phyloP scores from a whole-genome alignment of 1,140 invertebrate genomes.

The Zaprionus camerounensis region DNA sequence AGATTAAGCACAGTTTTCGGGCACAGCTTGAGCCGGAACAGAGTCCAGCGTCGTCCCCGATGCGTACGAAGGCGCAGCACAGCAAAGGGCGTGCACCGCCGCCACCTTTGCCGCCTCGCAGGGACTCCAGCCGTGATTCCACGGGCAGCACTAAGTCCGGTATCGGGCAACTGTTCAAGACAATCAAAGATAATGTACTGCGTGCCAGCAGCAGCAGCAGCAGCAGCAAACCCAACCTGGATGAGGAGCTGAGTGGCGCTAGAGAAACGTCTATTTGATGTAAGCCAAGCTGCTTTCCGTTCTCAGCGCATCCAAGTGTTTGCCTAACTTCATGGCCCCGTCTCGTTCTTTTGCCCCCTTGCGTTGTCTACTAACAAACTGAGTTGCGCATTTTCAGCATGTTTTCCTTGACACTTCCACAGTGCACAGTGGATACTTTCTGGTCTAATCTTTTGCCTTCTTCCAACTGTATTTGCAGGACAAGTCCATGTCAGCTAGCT shows the following conservation, averaged over 20 bases:
- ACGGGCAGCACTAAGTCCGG: constrained; percentile 55
- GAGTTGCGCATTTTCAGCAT: constrained; percentile 64
- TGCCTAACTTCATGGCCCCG: constrained; percentile 48
- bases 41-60: constrained; percentile 2
- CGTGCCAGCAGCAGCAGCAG: constrained; percentile 41
- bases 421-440: background rate
- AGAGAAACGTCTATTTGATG: constrained; percentile 74
- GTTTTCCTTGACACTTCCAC: constrained; percentile 24
- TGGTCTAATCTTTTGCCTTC: constrained; percentile 1
- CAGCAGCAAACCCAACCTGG: constrained; percentile 55
- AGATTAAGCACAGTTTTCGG: constrained; percentile 75
- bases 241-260: constrained; percentile 41
- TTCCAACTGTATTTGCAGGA: constrained; percentile 75
- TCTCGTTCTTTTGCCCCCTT: constrained; percentile 34
- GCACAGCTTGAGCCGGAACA: constrained; percentile 51
- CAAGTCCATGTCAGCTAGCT: constrained; percentile 85
- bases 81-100: constrained; percentile 74
- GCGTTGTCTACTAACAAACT: constrained; percentile 59
- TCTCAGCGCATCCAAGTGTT: constrained; percentile 61
- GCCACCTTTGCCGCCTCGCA: constrained; percentile 62
- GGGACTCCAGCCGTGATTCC: constrained; percentile 26
- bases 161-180: constrained; percentile 73
- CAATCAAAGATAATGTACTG: constrained; percentile 74
- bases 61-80: constrained; percentile 60
- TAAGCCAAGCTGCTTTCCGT: constrained; percentile 49